Evolutionary conservation across 2,888 invertebrate species (phyloP).

Genomic region (Autographa pulchrina): DNA sequence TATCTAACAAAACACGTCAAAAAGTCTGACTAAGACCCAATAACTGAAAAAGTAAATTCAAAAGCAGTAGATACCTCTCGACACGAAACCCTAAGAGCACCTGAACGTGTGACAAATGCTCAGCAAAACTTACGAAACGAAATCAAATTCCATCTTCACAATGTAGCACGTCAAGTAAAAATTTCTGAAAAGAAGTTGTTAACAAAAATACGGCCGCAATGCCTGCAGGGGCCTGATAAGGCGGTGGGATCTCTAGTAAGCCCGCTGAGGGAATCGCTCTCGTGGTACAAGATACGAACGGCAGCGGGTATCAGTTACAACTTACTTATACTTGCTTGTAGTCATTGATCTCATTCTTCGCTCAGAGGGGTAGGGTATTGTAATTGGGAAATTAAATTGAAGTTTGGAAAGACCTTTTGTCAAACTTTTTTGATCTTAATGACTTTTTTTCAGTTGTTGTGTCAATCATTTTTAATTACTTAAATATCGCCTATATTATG

Average conservation of each 20-base stretch:
- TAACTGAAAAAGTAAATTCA: conserved; percentile 20
- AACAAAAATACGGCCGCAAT: conserved; percentile 84
- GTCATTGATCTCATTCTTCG: conserved; percentile 17
- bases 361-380: background rate
- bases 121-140: conserved; percentile 59
- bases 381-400: background rate
- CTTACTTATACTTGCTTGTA: conserved; percentile 8
- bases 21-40: conserved; percentile 28
- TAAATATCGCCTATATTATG: too few species aligned
- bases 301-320: conserved; percentile 54
- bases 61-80: background rate
- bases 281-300: conserved; percentile 55
- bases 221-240: conserved; percentile 86
- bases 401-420: background rate
- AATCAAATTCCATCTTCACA: conserved; percentile 77
- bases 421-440: background rate
- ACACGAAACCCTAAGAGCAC: conserved; percentile 23
- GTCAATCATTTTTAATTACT: background rate
- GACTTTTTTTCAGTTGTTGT: background rate
- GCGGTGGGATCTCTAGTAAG: conserved; percentile 75
- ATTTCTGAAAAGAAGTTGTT: conserved; percentile 87
- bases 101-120: conserved; percentile 45
- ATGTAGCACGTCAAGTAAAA: conserved; percentile 75
- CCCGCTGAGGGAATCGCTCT: conserved; percentile 70
- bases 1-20: conserved; percentile 10